phyloP scores from a whole-genome alignment of 2,888 invertebrate genomes.

The Lochmaea crataegi region DNA sequence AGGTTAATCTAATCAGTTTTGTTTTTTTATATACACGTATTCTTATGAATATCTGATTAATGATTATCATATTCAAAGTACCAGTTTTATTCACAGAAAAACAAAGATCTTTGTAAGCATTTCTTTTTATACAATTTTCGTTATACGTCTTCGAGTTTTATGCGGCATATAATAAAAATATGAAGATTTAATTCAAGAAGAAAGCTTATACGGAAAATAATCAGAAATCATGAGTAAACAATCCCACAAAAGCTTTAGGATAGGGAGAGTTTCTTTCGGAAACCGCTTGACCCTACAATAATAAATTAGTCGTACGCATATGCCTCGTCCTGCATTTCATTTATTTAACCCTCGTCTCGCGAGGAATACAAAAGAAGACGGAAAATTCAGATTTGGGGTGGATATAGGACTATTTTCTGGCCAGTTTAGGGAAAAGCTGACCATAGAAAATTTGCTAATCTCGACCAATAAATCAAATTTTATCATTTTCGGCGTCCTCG shows the following conservation, averaged over 20 bases:
- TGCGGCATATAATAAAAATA: too few relatives aligned
- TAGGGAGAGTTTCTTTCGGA: neutral
- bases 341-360: constrained; percentile 38
- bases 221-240: neutral
- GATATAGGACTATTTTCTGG: constrained; percentile 47
- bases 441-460: constrained; percentile 55
- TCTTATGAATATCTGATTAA: too few relatives aligned
- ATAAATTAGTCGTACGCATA: constrained; percentile 33
- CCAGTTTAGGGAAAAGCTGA: constrained; percentile 49
- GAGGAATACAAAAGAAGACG: constrained; percentile 41
- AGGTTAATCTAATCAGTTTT: too few relatives aligned
- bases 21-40: too few relatives aligned
- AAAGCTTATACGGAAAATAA: constrained; percentile 24
- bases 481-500: constrained; percentile 42
- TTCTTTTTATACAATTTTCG: too few relatives aligned
- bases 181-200: neutral
- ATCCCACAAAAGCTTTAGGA: neutral
- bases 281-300: constrained; percentile 13
- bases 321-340: constrained; percentile 41
- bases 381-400: constrained; percentile 44
- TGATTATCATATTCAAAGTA: too few relatives aligned
- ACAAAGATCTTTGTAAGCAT: too few relatives aligned
- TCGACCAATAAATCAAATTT: constrained; percentile 51
- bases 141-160: too few relatives aligned
- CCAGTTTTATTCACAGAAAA: too few relatives aligned